Evolutionary conservation across 2,888 invertebrate species (phyloP).

Genomic region (Lasioglossum lativentre): DNA sequence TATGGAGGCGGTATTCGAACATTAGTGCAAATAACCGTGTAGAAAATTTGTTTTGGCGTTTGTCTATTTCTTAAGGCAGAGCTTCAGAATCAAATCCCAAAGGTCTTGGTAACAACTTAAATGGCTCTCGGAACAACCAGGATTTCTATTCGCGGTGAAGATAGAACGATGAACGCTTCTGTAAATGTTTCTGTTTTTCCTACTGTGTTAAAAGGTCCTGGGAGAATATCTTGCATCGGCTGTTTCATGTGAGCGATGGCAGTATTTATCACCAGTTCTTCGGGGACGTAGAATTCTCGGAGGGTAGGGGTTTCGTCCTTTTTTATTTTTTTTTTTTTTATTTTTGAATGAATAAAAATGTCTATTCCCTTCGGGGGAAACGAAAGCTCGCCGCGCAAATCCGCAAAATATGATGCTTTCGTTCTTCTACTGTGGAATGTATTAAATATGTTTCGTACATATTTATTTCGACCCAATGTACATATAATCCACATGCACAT

Average conservation of each 20-base stretch:
- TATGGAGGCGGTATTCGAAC: no score
- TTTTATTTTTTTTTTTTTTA: slow-evolving; percentile 29
- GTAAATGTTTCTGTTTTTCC: slow-evolving; percentile 51
- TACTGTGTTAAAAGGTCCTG: slow-evolving; percentile 32
- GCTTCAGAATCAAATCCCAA: background rate
- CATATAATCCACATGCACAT: no score
- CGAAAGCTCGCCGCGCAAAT: slow-evolving; percentile 20
- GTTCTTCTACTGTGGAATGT: background rate
- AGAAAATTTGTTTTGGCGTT: background rate
- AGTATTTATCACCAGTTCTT: slow-evolving; percentile 63
- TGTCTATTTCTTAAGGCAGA: background rate
- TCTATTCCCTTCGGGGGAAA: slow-evolving; percentile 13
- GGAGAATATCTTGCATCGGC: slow-evolving; percentile 53
- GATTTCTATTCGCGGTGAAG: slow-evolving; percentile 18
- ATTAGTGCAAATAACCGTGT: no score
- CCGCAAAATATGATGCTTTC: slow-evolving; percentile 32
- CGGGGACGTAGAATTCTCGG: slow-evolving; percentile 35
- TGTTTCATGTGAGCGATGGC: slow-evolving; percentile 56
- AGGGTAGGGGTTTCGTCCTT: slow-evolving; percentile 30
- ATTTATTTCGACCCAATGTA: background rate
- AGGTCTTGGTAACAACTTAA: background rate
- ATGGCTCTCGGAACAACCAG: background rate
- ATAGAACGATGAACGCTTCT: slow-evolving; percentile 21
- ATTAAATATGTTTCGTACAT: background rate
- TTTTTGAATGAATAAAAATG: slow-evolving; percentile 57